Evolutionary conservation across 2,888 invertebrate genomes (phyloP).

Genomic region (Mimachlamys varia): DNA sequence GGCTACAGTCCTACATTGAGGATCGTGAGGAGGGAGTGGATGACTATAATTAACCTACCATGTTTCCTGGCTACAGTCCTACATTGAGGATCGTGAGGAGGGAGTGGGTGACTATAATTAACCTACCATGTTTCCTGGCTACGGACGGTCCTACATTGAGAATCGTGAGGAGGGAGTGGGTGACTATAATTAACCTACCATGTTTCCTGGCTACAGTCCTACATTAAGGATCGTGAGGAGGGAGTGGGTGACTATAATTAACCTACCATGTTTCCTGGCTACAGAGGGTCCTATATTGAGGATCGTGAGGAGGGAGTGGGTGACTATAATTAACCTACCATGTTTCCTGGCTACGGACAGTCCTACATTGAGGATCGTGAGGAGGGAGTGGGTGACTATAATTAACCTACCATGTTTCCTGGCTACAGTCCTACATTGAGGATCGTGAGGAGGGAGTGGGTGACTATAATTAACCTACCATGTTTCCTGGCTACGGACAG

Average conservation of each 20-base stretch:
- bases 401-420: too few relatives aligned
- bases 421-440: constrained; percentile 93
- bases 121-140: constrained; percentile 90
- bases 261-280: constrained; percentile 90
- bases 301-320: constrained; percentile 89
- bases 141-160: constrained; percentile 93
- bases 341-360: constrained; percentile 92
- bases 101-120: constrained; percentile 90
- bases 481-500: constrained; percentile 92
- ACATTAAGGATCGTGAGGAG: constrained; percentile 90
- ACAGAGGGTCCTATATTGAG: constrained; percentile 93
- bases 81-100: constrained; percentile 90
- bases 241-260: constrained; percentile 90
- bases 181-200: too few relatives aligned
- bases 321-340: too few relatives aligned
- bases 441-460: constrained; percentile 89
- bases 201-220: constrained; percentile 92
- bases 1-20: constrained; percentile 93
- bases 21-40: constrained; percentile 89
- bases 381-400: constrained; percentile 90
- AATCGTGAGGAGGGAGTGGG: constrained; percentile 89
- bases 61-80: constrained; percentile 92
- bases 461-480: too few relatives aligned
- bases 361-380: constrained; percentile 91
- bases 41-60: too few relatives aligned